phyloP scores from a whole-genome alignment of 2,797 vertebrate species.

The Aulostomus chinensis region DNA sequence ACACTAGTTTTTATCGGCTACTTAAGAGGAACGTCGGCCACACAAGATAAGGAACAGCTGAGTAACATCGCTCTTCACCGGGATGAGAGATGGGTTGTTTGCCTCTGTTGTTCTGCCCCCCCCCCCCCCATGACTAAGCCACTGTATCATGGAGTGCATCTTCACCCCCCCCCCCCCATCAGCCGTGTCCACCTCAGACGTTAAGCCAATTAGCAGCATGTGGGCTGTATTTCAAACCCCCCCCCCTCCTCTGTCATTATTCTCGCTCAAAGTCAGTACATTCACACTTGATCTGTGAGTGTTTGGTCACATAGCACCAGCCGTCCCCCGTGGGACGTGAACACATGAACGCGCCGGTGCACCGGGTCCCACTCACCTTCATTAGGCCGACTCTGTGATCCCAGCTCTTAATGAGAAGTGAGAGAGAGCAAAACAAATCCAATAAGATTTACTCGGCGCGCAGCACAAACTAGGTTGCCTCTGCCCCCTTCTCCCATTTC shows the following conservation, averaged over 20 bases:
- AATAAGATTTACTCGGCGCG: constrained; percentile 35
- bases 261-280: constrained; percentile 53
- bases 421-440: constrained; percentile 46
- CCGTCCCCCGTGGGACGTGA: background rate
- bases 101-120: constrained; percentile 18
- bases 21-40: too few relatives aligned
- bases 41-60: too few relatives aligned
- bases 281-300: constrained; percentile 44
- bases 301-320: constrained; percentile 34
- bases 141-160: constrained; percentile 34
- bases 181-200: constrained; percentile 58
- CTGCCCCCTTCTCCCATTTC: constrained; percentile 43
- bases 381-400: constrained; percentile 49
- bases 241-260: constrained; percentile 48
- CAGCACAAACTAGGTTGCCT: constrained; percentile 70
- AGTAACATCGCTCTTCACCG: constrained; percentile 7
- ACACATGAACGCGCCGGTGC: constrained; percentile 9
- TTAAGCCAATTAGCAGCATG: constrained; percentile 63
- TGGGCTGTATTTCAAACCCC: constrained; percentile 42
- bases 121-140: constrained; percentile 41
- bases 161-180: constrained; percentile 50
- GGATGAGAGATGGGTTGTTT: constrained; percentile 22
- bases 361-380: constrained; percentile 54
- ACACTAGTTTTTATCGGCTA: background rate
- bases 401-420: constrained; percentile 58